phyloP scores from a whole-genome alignment of 2,888 invertebrate species.

The Cremastinae sp. region DNA sequence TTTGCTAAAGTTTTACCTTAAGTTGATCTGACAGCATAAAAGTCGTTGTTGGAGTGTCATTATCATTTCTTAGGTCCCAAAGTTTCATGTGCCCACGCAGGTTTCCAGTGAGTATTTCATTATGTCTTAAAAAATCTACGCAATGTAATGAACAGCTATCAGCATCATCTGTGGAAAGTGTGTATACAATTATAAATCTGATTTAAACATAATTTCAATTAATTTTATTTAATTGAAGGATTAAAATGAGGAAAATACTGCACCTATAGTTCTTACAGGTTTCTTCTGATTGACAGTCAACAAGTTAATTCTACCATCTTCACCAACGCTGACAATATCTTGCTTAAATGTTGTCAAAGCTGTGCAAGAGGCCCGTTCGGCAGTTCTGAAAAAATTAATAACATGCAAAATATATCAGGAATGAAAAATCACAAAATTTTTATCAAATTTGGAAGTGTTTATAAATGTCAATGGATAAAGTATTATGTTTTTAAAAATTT shows the following conservation, averaged over 20 bases:
- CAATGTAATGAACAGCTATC: constrained; percentile 92
- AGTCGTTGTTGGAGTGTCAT: constrained; percentile 85
- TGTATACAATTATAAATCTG: not conserved
- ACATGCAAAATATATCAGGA: no score
- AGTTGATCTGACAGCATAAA: constrained; percentile 88
- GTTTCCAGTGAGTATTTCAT: constrained; percentile 91
- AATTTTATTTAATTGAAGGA: no score
- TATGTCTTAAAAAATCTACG: constrained; percentile 87
- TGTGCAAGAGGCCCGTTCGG: constrained; percentile 86
- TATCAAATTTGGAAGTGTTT: no score
- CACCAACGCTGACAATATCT: constrained; percentile 91
- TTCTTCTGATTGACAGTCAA: constrained; percentile 81
- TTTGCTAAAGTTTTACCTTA: constrained; percentile 72
- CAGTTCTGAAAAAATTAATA: constrained; percentile 72
- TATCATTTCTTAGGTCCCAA: constrained; percentile 88
- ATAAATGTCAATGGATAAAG: no score
- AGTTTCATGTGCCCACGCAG: constrained; percentile 94
- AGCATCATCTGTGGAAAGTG: constrained; percentile 82
- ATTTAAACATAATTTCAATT: no score
- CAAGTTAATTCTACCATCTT: constrained; percentile 88
- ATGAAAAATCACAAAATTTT: no score
- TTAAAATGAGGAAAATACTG: constrained; percentile 39
- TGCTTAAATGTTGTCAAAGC: constrained; percentile 88
- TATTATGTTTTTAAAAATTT: no score
- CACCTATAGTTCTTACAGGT: constrained; percentile 82